phyloP scores from a whole-genome alignment of 2,888 invertebrate genomes.

The Plutella xylostella region DNA sequence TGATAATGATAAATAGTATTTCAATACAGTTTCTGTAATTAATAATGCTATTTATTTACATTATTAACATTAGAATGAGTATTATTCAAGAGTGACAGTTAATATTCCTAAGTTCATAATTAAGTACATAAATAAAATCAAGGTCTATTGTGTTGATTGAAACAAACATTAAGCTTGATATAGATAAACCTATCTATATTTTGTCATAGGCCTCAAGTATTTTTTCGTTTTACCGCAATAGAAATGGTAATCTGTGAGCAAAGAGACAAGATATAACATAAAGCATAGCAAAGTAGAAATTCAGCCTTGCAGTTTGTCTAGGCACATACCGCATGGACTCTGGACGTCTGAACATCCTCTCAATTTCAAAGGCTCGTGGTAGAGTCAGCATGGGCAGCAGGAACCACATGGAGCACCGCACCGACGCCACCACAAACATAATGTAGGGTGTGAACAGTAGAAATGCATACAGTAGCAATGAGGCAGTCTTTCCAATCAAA shows the following conservation, averaged over 20 bases:
- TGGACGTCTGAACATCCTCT: conserved; percentile 86
- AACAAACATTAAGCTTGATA: no score
- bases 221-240: conserved; percentile 43
- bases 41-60: no score
- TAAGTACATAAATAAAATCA: no score
- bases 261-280: conserved; percentile 87
- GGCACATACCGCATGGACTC: conserved; percentile 86
- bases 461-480: conserved; percentile 91
- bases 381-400: conserved; percentile 89
- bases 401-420: conserved; percentile 90
- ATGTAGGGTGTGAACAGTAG: conserved; percentile 92
- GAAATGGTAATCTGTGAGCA: conserved; percentile 73
- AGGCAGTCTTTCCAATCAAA: conserved; percentile 89
- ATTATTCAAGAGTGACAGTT: no score
- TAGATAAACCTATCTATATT: no score
- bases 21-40: no score
- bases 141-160: no score
- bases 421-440: conserved; percentile 85
- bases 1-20: no score
- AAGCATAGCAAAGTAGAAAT: conserved; percentile 90
- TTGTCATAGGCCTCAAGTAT: no score
- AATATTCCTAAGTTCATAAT: no score
- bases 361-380: conserved; percentile 89
- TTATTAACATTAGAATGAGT: neutral
- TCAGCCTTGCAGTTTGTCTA: conserved; percentile 88